phyloP scores from a whole-genome alignment of 2,113 vertebrate species.

The Salvelinus namaycush region DNA sequence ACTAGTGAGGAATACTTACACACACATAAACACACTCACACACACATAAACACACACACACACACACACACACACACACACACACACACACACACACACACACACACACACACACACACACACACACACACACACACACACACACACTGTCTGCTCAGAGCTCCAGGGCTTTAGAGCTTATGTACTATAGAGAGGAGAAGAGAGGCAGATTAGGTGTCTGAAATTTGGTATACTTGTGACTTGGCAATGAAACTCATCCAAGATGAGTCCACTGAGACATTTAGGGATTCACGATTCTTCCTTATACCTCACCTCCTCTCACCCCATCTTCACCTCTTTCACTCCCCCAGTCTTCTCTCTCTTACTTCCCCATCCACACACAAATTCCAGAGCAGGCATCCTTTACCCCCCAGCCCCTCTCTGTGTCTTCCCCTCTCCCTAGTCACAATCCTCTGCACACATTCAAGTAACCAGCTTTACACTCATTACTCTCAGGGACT shows the following conservation, averaged over 20 bases:
- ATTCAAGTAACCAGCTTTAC: constrained; percentile 7
- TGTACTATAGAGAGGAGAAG: not conserved
- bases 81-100: not conserved
- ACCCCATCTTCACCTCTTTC: not conserved
- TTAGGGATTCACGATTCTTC: not conserved
- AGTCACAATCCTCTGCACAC: constrained; percentile 3
- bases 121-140: constrained; percentile 15
- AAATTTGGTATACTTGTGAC: not conserved
- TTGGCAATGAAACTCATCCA: not conserved
- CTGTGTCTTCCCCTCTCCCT: not conserved
- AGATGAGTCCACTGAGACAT: not conserved
- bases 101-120: not conserved
- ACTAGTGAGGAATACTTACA: not conserved
- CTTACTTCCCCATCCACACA: not conserved
- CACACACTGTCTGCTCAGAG: constrained; percentile 35
- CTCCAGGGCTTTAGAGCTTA: constrained; percentile 31
- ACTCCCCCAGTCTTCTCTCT: not conserved
- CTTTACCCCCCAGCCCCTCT: not conserved
- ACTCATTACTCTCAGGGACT: constrained; percentile 20
- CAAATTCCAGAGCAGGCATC: not conserved
- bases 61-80: not conserved
- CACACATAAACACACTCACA: not conserved
- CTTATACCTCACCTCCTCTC: not conserved
- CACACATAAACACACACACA: constrained; percentile 8
- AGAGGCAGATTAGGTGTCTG: not conserved